Base-by-base conservation (phyloP, 2,797 vertebrate species). In the Prionace glauca region DNA sequence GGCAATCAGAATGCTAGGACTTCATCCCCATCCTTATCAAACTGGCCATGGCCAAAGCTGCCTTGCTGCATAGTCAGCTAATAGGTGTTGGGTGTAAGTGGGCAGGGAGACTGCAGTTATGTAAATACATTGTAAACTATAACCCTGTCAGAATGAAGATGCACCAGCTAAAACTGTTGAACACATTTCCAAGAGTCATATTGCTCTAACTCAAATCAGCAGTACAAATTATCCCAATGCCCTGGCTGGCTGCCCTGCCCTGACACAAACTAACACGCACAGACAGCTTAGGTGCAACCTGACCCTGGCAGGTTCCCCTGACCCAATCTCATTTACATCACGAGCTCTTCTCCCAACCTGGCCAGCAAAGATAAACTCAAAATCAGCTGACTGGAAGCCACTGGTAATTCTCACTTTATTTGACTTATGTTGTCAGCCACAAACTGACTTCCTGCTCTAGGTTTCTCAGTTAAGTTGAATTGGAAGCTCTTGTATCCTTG, bases 21-120 rank as follows among this genome's bases (percentile, higher is more conserved):
- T 60, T 95, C 45, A 97, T 96, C 96, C 7, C 95, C 97, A 96
- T 97, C 29, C 62, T 67, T 97, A 71, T 96, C 97, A 72, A 95
- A 86, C 96, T 97, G 97, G 96, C 96, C 96, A 96, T 88, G 95
- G 93, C 96, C 97, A 72, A 97, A 97, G 96, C 97, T 97, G 96
- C 96, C 96, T 96, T 97, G 96, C 97, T 97, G 96, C 96, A 96
- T 96, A 95, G 96, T 97, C 97, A 97, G 96, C 41, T 32, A 96
- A 96, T 96, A 96, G 69, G 56, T 29, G 14, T 10, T 14, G 65
- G 71, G 36, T 45, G 8, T 32, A 14, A 45, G n/a, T 26, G 62
- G 20, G 36, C 29, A n/a, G 72, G 32, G 72, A 10, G 72, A 77
- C 72, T 77, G 72, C 72, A 77, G 29, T 92, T 92, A 92, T 69